Evolutionary conservation across 2,113 vertebrate species (phyloP).

Genomic region (Trichomycterus rosablanca): DNA sequence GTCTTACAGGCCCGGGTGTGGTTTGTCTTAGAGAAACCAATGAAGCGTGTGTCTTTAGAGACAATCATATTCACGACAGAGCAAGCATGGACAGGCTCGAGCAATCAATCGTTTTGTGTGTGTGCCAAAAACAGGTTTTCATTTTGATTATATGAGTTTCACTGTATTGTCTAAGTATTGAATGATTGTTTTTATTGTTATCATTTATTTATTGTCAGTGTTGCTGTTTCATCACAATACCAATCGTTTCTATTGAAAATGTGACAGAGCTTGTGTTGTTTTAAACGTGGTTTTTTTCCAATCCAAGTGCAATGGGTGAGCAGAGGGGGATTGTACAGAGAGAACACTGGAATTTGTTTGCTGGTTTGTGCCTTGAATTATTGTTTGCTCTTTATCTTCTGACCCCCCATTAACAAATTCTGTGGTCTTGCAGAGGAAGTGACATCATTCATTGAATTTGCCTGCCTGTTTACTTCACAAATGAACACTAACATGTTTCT

Average conservation of each 20-base stretch:
- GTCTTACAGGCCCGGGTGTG: slow-evolving; percentile 20
- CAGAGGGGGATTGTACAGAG: slow-evolving; percentile 23
- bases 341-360: slow-evolving; percentile 42
- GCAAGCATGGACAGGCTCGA: slow-evolving; percentile 59
- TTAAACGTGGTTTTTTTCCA: slow-evolving; percentile 51
- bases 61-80: slow-evolving; percentile 72
- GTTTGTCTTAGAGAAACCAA: slow-evolving; percentile 10
- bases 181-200: slow-evolving; percentile 58
- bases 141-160: slow-evolving; percentile 67
- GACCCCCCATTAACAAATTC: slow-evolving; percentile 29
- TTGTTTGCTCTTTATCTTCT: slow-evolving; percentile 31
- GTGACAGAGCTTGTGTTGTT: slow-evolving; percentile 52
- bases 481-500: slow-evolving; percentile 2
- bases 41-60: slow-evolving; percentile 59
- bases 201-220: slow-evolving; percentile 70
- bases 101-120: slow-evolving; percentile 57
- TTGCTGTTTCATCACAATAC: slow-evolving; percentile 66
- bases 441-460: slow-evolving; percentile 34
- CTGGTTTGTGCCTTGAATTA: slow-evolving; percentile 38
- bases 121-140: slow-evolving; percentile 66
- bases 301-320: slow-evolving; percentile 29
- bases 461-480: slow-evolving; percentile 14
- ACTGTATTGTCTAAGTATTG: slow-evolving; percentile 50
- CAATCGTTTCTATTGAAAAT: slow-evolving; percentile 67
- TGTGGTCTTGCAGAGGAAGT: slow-evolving; percentile 32